Conservation (phyloP, 2,888 invertebrate genomes). For the Melieria picta region DNA sequence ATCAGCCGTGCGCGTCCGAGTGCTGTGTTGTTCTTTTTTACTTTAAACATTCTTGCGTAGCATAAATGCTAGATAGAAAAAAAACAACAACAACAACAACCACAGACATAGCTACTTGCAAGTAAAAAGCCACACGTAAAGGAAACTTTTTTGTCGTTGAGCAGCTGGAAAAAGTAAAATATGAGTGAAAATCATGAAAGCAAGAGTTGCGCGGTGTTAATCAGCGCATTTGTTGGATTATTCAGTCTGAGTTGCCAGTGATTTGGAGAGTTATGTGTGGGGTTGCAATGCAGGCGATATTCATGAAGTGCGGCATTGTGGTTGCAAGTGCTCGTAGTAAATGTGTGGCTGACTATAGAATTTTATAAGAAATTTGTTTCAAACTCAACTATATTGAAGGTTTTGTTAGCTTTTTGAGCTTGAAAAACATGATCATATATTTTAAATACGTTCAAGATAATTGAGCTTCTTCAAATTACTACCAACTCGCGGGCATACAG, state of each 20-base stretch:
- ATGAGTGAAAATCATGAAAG: conserved; percentile 35
- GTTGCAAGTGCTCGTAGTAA: too few relatives aligned
- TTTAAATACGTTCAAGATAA: too few relatives aligned
- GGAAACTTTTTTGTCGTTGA: not conserved
- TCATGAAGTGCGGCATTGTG: too few relatives aligned
- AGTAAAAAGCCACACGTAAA: conserved; percentile 6
- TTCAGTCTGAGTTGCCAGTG: not conserved
- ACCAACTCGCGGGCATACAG: too few relatives aligned
- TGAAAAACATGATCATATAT: too few relatives aligned
- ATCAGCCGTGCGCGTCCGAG: conserved; percentile 48
- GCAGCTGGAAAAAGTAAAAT: conserved; percentile 3
- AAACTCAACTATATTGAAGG: too few relatives aligned
- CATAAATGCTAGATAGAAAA: conserved; percentile 6
- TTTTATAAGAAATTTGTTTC: too few relatives aligned
- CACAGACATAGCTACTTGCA: not conserved
- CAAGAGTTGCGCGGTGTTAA: conserved; percentile 24
- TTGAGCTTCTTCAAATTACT: too few relatives aligned
- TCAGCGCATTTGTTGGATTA: conserved; percentile 16
- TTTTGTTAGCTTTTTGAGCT: too few relatives aligned
- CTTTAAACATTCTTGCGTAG: conserved; percentile 25
- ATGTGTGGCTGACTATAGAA: too few relatives aligned
- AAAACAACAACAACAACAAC: not conserved
- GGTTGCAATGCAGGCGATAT: too few relatives aligned
- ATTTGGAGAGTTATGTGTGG: too few relatives aligned
- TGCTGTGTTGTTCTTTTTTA: conserved; percentile 6